Conservation (phyloP, 2,888 invertebrate species). For the Rhagium mordax region DNA sequence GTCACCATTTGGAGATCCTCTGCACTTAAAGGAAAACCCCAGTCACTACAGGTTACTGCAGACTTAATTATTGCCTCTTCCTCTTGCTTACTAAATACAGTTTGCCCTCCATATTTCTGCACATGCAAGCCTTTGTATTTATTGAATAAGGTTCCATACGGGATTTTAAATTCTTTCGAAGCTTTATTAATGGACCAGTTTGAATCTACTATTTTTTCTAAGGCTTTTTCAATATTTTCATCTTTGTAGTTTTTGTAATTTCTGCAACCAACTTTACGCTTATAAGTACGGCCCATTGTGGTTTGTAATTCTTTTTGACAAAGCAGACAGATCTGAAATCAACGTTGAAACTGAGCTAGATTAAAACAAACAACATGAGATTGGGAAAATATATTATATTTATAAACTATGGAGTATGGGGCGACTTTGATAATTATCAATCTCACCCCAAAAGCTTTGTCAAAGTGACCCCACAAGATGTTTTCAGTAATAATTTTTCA, state of each 20-base stretch:
- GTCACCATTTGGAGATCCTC: slow-evolving; percentile 46
- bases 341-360: not conserved
- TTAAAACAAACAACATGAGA: not conserved
- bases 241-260: slow-evolving; percentile 3
- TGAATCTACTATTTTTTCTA: slow-evolving; percentile 40
- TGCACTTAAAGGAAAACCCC: slow-evolving; percentile 41
- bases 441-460: not conserved
- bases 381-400: too few species aligned
- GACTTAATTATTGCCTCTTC: too few species aligned
- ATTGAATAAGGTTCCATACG: slow-evolving; percentile 34
- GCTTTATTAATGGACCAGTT: slow-evolving; percentile 30
- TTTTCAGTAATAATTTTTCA: not conserved
- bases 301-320: not conserved
- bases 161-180: slow-evolving; percentile 32
- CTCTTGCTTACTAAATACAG: slow-evolving; percentile 27
- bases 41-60: slow-evolving; percentile 45
- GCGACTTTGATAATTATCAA: slow-evolving; percentile 6
- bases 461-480: not conserved
- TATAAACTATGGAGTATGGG: slow-evolving; percentile 3
- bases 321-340: not conserved
- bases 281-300: slow-evolving; percentile 22
- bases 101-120: too few species aligned
- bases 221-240: slow-evolving; percentile 31
- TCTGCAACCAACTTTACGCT: slow-evolving; percentile 36
- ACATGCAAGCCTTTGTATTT: slow-evolving; percentile 9